Conservation (phyloP, 2,113 vertebrate species). For the Gracilinanus agilis region DNA sequence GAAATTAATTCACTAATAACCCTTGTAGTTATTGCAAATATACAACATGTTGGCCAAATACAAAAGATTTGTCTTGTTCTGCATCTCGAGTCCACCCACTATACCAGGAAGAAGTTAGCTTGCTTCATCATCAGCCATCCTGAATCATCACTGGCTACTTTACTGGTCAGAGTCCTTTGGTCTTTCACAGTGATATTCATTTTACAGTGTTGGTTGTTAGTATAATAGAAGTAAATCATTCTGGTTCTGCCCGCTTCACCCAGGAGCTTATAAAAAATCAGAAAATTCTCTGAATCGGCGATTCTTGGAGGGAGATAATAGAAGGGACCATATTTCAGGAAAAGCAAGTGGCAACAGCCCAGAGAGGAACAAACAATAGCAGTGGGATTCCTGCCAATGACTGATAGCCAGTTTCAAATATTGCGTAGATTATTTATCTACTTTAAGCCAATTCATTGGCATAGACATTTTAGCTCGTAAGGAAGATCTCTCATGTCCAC, state of each 20-base stretch:
- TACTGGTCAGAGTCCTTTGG: not conserved
- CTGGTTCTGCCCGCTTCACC: not conserved
- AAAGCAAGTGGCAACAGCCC: not conserved
- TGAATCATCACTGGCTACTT: not conserved
- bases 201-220: not conserved
- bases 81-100: not conserved
- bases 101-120: not conserved
- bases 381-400: not conserved
- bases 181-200: not conserved
- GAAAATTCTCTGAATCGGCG: not conserved
- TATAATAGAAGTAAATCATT: not conserved
- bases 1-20: not conserved
- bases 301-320: not conserved
- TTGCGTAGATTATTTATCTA: not conserved
- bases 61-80: not conserved
- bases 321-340: not conserved
- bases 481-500: not conserved
- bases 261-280: not conserved
- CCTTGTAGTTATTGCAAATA: not conserved
- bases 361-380: not conserved
- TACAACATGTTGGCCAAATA: not conserved
- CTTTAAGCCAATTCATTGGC: not conserved
- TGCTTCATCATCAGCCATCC: not conserved
- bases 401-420: not conserved
- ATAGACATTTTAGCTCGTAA: not conserved